phyloP scores from a whole-genome alignment of 2,113 vertebrate species.

The Saguinus midas region DNA sequence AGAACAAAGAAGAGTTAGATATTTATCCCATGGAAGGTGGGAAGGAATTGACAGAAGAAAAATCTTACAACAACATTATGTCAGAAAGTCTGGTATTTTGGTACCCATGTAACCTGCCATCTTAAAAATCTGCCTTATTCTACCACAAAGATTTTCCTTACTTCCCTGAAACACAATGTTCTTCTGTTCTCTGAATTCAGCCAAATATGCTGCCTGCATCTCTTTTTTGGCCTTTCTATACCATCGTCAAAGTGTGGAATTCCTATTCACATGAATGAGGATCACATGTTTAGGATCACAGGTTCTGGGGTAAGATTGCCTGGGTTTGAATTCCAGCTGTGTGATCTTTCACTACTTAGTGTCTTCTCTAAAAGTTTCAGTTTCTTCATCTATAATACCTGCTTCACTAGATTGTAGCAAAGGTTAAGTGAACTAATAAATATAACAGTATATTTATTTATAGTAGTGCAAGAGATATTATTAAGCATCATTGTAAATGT shows the following conservation, averaged over 20 bases:
- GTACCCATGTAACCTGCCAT: background rate
- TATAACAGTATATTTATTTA: background rate
- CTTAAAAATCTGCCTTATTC: background rate
- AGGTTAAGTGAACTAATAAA: background rate
- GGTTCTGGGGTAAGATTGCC: background rate
- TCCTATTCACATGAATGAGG: background rate
- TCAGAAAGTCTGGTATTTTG: background rate
- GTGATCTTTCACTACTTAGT: background rate
- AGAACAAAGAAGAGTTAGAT: background rate
- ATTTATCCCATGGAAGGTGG: background rate
- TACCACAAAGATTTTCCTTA: background rate
- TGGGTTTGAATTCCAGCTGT: background rate
- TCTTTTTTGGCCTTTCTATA: background rate
- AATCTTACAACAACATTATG: background rate
- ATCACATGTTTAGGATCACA: background rate
- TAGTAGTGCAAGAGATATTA: background rate
- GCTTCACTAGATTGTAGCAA: background rate
- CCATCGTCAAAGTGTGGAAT: background rate
- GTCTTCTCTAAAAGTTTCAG: background rate
- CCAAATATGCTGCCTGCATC: background rate
- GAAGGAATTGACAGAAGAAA: background rate
- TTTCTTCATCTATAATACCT: background rate
- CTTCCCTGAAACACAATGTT: background rate
- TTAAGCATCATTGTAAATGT: background rate
- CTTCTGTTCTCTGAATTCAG: background rate